Conservation (phyloP, 1,140 invertebrate species). For the Agrilus planipennis region DNA sequence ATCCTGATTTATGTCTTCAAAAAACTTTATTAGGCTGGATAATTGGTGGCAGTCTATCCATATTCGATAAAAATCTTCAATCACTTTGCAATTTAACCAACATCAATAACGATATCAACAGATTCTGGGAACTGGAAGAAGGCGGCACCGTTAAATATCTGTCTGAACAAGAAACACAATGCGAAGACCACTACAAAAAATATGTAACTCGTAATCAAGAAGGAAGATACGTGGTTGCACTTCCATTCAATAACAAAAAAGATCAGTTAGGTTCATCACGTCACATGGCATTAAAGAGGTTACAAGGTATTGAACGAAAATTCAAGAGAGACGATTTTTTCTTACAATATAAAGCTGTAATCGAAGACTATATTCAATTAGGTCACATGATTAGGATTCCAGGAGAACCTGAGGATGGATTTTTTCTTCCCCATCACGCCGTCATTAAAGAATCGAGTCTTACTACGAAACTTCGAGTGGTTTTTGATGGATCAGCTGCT, state of each 20-base stretch:
- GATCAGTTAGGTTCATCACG: slow-evolving; percentile 10
- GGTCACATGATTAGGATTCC: slow-evolving; percentile 10
- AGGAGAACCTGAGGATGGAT: slow-evolving; percentile 6
- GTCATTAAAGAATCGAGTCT: slow-evolving; percentile 21
- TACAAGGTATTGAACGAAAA: slow-evolving; percentile 11
- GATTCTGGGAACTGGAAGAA: slow-evolving; percentile 5
- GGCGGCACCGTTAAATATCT: no score
- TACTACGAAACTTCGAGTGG: slow-evolving; percentile 24
- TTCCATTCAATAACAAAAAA: not conserved
- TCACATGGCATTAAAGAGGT: slow-evolving; percentile 7
- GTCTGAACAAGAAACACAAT: not conserved
- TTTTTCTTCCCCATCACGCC: slow-evolving; percentile 30
- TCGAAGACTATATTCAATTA: no score
- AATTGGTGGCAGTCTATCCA: not conserved
- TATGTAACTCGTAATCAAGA: not conserved
- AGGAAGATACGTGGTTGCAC: not conserved
- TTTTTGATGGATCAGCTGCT: slow-evolving; percentile 26
- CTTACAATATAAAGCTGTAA: no score
- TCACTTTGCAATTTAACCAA: no score
- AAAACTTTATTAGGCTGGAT: not conserved
- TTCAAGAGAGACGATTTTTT: slow-evolving; percentile 6
- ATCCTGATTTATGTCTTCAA: not conserved
- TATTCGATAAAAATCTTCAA: not conserved
- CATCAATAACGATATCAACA: no score
- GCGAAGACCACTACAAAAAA: not conserved